Evolutionary conservation across 2,888 invertebrate genomes (phyloP).

Genomic region (Drosophila merina): DNA sequence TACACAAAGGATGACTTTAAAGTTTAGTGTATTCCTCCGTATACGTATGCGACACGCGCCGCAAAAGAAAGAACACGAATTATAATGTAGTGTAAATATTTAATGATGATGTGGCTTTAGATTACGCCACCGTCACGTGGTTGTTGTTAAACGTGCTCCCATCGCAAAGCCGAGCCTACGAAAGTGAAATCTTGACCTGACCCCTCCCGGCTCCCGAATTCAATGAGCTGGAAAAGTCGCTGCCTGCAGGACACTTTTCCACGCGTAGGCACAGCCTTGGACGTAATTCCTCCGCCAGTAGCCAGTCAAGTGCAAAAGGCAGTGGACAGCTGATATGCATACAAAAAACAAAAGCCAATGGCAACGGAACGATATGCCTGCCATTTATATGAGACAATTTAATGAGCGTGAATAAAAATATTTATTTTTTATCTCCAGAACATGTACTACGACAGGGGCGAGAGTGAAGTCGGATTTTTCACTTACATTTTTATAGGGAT

Average conservation of each 20-base stretch:
- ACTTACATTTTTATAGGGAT: not conserved
- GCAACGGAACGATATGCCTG: slow-evolving; percentile 17
- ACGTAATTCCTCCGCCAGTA: slow-evolving; percentile 25
- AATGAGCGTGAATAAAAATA: slow-evolving; percentile 36
- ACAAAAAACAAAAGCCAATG: slow-evolving; percentile 35
- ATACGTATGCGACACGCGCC: slow-evolving; percentile 53
- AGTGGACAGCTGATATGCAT: slow-evolving; percentile 34
- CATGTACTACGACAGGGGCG: not conserved
- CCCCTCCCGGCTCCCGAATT: slow-evolving; percentile 47
- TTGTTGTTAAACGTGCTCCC: slow-evolving; percentile 60
- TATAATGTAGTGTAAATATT: slow-evolving; percentile 79
- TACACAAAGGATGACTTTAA: not conserved
- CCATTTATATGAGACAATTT: slow-evolving; percentile 33
- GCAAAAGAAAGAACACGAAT: slow-evolving; percentile 53
- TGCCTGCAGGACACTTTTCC: slow-evolving; percentile 30
- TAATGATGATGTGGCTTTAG: slow-evolving; percentile 76
- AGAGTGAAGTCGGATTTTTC: not conserved
- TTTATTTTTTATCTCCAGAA: not conserved
- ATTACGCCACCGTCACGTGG: slow-evolving; percentile 66
- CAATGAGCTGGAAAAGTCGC: slow-evolving; percentile 67
- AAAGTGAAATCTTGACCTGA: slow-evolving; percentile 20
- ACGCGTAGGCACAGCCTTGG: slow-evolving; percentile 20
- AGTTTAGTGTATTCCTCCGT: slow-evolving; percentile 27
- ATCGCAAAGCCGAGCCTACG: slow-evolving; percentile 1
- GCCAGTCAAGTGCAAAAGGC: slow-evolving; percentile 39